Conservation (phyloP, 2,797 vertebrate species). For the Enteromius trimaculatus region DNA sequence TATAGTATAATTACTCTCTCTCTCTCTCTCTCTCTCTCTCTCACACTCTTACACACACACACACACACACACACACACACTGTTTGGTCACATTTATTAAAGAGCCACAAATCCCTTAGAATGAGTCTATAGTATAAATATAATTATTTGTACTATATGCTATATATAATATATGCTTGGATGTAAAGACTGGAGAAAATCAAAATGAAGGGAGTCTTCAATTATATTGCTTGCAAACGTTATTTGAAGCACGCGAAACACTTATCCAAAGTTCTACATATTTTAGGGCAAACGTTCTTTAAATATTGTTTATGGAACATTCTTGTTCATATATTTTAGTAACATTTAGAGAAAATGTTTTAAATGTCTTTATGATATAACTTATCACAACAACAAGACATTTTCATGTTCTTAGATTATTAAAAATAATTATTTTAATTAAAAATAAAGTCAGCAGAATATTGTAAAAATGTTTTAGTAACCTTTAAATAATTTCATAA, state of each 20-base stretch:
- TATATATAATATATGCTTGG: too few relatives aligned
- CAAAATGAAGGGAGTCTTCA: background rate
- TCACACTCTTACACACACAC: too few relatives aligned
- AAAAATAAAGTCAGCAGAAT: background rate
- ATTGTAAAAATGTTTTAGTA: background rate
- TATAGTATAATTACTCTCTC: too few relatives aligned
- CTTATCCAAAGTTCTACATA: background rate
- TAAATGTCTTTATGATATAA: background rate
- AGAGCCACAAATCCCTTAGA: constrained; percentile 69
- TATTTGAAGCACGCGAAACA: background rate
- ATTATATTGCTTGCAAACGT: background rate
- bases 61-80: too few relatives aligned
- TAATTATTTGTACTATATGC: too few relatives aligned
- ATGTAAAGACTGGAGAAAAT: background rate
- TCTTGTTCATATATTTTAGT: background rate
- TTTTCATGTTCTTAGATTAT: background rate
- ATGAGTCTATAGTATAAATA: constrained; percentile 67
- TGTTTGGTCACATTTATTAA: constrained; percentile 75
- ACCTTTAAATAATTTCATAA: background rate
- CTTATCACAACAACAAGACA: background rate
- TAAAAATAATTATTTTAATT: background rate
- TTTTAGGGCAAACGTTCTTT: background rate
- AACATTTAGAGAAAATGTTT: background rate
- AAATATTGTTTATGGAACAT: background rate
- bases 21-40: too few relatives aligned